These are phyloP conservation scores for Platycheirus albimanus DNA, from an alignment of 2,888 invertebrate species.

Conservation along the genomic window DNA sequence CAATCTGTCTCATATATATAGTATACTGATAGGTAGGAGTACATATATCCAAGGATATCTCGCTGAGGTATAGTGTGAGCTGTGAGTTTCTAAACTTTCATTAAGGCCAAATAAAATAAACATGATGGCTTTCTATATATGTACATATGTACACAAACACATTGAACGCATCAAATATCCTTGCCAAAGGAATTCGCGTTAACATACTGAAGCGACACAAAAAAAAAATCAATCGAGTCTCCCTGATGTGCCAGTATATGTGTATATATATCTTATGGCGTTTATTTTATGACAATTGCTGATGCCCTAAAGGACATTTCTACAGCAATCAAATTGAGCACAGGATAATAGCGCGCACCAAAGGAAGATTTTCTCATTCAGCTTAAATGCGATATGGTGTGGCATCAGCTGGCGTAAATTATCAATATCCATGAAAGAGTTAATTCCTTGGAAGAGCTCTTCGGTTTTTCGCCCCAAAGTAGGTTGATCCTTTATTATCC, in stretches of 20 bases:
- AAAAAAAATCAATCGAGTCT: constrained; percentile 29
- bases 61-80: constrained; percentile 12
- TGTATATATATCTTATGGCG: constrained; percentile 25
- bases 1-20: background rate
- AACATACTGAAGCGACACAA: constrained; percentile 22
- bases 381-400: constrained; percentile 40
- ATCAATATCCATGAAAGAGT: constrained; percentile 72
- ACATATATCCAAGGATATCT: constrained; percentile 15
- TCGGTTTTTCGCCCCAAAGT: constrained; percentile 12
- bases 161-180: constrained; percentile 16
- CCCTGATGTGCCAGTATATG: background rate
- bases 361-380: constrained; percentile 44
- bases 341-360: constrained; percentile 41
- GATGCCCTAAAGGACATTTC: constrained; percentile 62
- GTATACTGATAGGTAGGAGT: too few relatives aligned
- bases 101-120: constrained; percentile 70
- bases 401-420: constrained; percentile 70
- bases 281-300: constrained; percentile 68
- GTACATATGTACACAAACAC: constrained; percentile 1
- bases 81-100: constrained; percentile 30
- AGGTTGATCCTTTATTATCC: constrained; percentile 66
- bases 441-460: constrained; percentile 54
- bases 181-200: constrained; percentile 26
- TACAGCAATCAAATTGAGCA: constrained; percentile 65
- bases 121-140: constrained; percentile 43